Percentiles rank a stretch among this genome's conserved stretches.
phyloP scores from a whole-genome alignment of 1,140 invertebrate genomes.

The Bactericera cockerelli region DNA sequence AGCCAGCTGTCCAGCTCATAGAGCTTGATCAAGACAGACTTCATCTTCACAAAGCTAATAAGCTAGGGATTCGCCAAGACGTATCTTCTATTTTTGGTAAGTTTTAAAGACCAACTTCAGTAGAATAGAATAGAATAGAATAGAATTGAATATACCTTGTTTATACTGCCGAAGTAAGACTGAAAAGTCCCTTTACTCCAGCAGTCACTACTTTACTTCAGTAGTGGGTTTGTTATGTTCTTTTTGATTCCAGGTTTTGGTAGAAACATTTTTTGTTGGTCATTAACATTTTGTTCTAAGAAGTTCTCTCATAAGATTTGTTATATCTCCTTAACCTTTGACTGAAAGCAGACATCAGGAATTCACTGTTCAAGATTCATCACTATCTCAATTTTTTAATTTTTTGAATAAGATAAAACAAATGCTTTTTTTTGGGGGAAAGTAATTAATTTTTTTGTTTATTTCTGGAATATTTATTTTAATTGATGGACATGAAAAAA shows the following conservation, averaged over 20 bases:
- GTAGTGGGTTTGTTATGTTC: background rate
- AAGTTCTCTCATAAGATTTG: background rate
- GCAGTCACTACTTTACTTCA: no score
- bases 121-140: no score
- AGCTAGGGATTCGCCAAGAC: background rate
- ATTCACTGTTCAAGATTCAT: background rate
- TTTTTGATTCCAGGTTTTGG: background rate
- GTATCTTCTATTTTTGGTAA: slow-evolving; percentile 2
- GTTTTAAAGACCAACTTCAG: no score
- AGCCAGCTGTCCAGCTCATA: background rate
- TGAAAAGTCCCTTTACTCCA: no score
- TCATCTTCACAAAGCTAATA: background rate
- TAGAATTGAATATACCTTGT: no score
- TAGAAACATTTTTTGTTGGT: no score
- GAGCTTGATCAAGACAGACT: background rate
- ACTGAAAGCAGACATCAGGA: no score
- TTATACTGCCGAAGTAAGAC: no score
- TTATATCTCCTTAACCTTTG: no score
- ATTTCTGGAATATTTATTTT: no score
- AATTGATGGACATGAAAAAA: no score
- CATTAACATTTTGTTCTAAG: background rate
- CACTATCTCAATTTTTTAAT: background rate
- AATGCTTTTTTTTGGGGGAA: background rate
- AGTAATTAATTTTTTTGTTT: no score
- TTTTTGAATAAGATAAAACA: background rate